phyloP scores from a whole-genome alignment of 2,797 vertebrate species.

The Melanotaenia parkinsoni region DNA sequence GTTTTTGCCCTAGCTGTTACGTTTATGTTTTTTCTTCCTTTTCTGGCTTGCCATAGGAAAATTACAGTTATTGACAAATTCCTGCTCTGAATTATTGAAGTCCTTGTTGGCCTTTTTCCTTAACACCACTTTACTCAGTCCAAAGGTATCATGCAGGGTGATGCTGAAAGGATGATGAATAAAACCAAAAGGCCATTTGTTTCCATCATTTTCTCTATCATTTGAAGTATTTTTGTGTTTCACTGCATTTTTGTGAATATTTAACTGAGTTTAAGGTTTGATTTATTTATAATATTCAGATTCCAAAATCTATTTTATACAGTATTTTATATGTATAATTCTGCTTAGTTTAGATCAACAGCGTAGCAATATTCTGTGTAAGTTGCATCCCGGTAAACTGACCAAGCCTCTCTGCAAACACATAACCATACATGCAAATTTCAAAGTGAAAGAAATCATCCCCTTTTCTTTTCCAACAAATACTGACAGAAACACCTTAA shows the following conservation, averaged over 20 bases:
- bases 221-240: too few species aligned
- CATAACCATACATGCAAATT: background rate
- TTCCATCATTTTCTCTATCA: too few species aligned
- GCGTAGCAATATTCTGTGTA: background rate
- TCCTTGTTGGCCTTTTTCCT: background rate
- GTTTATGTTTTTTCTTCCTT: background rate
- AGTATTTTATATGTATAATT: background rate
- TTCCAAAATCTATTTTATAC: background rate
- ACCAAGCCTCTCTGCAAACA: background rate
- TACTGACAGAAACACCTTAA: background rate
- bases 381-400: background rate
- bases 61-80: background rate
- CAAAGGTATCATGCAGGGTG: background rate
- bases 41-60: background rate
- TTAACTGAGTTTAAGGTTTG: too few species aligned
- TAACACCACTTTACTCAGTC: background rate
- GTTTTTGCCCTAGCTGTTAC: background rate
- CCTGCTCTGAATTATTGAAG: background rate
- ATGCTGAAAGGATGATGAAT: too few species aligned
- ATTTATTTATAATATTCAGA: background rate
- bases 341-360: background rate
- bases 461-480: background rate
- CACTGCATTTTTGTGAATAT: too few species aligned
- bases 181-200: too few species aligned
- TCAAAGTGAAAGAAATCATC: background rate